These are phyloP conservation scores for Drosophila demipolita DNA, from an alignment of 2,888 invertebrate genomes.

Conservation along the genomic window DNA sequence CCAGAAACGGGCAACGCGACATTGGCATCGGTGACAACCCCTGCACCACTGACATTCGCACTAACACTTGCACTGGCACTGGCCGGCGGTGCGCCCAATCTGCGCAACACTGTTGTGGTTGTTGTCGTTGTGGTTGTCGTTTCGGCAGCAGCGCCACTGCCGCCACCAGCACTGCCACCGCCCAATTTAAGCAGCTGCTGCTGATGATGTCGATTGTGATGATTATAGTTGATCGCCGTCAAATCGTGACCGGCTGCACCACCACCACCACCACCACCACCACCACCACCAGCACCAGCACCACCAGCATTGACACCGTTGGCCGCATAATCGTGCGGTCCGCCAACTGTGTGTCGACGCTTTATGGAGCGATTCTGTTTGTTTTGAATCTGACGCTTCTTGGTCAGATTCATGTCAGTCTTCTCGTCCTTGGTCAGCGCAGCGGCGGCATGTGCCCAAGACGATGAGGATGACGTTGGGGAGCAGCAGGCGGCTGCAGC, in stretches of 20 bases:
- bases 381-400: constrained; percentile 88
- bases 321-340: constrained; percentile 91
- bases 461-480: constrained; percentile 65
- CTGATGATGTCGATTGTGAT: constrained; percentile 74
- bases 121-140: constrained; percentile 72
- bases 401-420: constrained; percentile 92
- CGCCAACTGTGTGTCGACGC: constrained; percentile 96
- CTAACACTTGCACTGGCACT: constrained; percentile 42
- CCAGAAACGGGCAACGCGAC: constrained; percentile 42
- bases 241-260: constrained; percentile 52
- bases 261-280: not conserved
- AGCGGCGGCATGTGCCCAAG: constrained; percentile 76
- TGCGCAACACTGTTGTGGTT: constrained; percentile 66
- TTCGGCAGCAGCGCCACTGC: constrained; percentile 53
- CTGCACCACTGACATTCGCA: constrained; percentile 13
- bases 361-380: constrained; percentile 89
- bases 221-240: constrained; percentile 71
- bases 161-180: constrained; percentile 24
- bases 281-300: not conserved
- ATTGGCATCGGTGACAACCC: constrained; percentile 37
- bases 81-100: constrained; percentile 54
- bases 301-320: constrained; percentile 38
- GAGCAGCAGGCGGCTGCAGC: constrained; percentile 76
- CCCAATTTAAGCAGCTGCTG: constrained; percentile 67
- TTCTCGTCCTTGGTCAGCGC: constrained; percentile 90